phyloP scores from a whole-genome alignment of 2,797 vertebrate genomes.

The Notolabrus celidotus region DNA sequence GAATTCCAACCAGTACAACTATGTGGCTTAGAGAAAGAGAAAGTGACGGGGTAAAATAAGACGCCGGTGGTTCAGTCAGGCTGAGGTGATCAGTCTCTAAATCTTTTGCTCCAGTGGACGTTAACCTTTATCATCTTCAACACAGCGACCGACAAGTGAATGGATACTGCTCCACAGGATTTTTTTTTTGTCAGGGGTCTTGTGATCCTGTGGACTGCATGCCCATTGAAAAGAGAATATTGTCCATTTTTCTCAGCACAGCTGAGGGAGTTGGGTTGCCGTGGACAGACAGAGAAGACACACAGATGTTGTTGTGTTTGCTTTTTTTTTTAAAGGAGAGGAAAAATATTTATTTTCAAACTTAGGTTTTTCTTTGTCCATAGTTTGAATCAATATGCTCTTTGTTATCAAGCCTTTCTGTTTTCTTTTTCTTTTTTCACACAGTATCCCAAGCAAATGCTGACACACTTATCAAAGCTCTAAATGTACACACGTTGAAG shows the following conservation, averaged over 20 bases:
- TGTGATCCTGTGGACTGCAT: slow-evolving; percentile 93
- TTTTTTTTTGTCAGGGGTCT: slow-evolving; percentile 88
- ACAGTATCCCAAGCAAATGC: slow-evolving; percentile 71
- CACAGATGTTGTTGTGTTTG: slow-evolving; percentile 70
- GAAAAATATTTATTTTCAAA: slow-evolving; percentile 88
- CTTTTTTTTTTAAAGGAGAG: slow-evolving; percentile 64
- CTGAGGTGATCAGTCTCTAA: slow-evolving; percentile 88
- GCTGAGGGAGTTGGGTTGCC: slow-evolving; percentile 83
- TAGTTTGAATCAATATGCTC: slow-evolving; percentile 72
- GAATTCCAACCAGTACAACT: slow-evolving; percentile 99
- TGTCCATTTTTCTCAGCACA: slow-evolving; percentile 92
- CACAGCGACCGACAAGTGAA: slow-evolving; percentile 91
- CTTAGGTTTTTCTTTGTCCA: slow-evolving; percentile 77
- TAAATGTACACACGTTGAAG: slow-evolving; percentile 70
- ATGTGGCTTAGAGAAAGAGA: slow-evolving; percentile 91
- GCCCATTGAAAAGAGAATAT: slow-evolving; percentile 91
- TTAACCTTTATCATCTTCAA: slow-evolving; percentile 89
- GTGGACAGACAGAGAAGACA: slow-evolving; percentile 76
- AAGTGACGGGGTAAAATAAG: slow-evolving; percentile 45
- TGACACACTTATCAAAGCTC: slow-evolving; percentile 71
- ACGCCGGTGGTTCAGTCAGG: slow-evolving; percentile 74
- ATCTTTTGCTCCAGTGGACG: slow-evolving; percentile 90
- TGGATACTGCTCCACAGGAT: slow-evolving; percentile 88
- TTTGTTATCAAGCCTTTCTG: slow-evolving; percentile 74
- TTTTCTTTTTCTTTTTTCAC: slow-evolving; percentile 63